phyloP scores from a whole-genome alignment of 2,888 invertebrate species.

The Didymodactylos carnosus region DNA sequence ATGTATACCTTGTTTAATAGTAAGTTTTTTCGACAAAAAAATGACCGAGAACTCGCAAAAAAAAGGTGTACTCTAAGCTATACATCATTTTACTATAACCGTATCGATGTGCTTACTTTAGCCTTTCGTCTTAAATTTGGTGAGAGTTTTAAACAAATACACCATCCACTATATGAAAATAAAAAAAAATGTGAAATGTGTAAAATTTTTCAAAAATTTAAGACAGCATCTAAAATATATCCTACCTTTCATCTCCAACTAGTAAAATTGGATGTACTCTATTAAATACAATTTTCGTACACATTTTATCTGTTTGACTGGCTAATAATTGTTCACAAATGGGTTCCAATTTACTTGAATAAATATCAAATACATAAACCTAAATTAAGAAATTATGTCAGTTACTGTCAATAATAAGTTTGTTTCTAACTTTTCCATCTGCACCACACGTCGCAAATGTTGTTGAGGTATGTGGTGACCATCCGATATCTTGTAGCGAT shows the following conservation, averaged over 20 bases:
- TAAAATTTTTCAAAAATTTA: too few relatives aligned
- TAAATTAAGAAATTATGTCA: neutral
- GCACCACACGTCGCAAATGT: conserved; percentile 76
- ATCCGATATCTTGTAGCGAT: conserved; percentile 72
- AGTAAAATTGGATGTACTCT: conserved; percentile 49
- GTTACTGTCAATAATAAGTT: too few relatives aligned
- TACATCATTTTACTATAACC: too few relatives aligned
- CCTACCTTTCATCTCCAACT: conserved; percentile 54
- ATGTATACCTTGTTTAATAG: too few relatives aligned
- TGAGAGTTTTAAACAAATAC: conserved; percentile 61
- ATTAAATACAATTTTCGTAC: conserved; percentile 58
- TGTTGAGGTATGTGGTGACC: conserved; percentile 92
- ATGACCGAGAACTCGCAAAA: too few relatives aligned
- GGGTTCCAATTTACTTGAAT: conserved; percentile 72
- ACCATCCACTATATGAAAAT: conserved; percentile 48
- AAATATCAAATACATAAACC: conserved; percentile 58
- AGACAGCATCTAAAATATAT: neutral
- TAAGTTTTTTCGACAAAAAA: neutral
- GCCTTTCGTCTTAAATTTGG: conserved; percentile 58
- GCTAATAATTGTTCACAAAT: conserved; percentile 71
- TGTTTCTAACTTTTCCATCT: conserved; percentile 61
- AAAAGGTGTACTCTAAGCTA: too few relatives aligned
- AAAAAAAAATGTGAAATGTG: neutral
- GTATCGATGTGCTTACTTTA: conserved; percentile 27
- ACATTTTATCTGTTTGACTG: conserved; percentile 58